Percentiles rank a stretch among this genome's conserved stretches.
phyloP scores from a whole-genome alignment of 2,797 vertebrate species.

The Perdix hodgsoniae region DNA sequence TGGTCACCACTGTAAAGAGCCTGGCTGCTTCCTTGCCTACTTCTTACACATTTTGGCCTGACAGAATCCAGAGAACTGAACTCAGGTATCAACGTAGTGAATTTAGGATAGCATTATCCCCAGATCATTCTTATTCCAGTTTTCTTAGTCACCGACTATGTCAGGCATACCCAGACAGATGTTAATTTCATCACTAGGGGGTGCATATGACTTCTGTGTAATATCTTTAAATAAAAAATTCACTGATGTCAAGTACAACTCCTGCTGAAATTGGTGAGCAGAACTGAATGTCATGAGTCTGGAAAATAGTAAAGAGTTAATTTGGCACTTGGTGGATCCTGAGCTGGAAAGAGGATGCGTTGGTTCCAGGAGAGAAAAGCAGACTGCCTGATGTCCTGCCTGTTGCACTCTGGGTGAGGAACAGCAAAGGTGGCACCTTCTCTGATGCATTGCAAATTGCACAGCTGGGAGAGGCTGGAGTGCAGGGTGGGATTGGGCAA shows the following conservation, averaged over 20 bases:
- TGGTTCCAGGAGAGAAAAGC: neutral
- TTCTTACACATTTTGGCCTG: neutral
- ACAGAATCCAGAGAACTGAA: neutral
- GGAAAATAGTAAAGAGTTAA: neutral
- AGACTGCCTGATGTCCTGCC: neutral
- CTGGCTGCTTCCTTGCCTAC: neutral
- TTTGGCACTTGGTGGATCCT: neutral
- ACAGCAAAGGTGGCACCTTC: neutral
- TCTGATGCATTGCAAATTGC: neutral
- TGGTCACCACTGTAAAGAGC: neutral
- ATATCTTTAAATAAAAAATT: neutral
- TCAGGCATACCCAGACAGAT: neutral
- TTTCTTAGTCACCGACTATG: neutral
- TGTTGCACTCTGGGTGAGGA: neutral
- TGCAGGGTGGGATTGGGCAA: neutral
- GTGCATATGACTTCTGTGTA: neutral
- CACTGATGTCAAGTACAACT: neutral
- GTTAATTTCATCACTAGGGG: neutral
- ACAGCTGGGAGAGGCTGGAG: neutral
- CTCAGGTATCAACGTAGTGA: neutral
- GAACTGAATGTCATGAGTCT: neutral
- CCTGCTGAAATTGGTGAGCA: neutral
- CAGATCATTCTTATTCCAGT: neutral
- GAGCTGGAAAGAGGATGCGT: neutral
- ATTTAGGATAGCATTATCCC: neutral